These are phyloP conservation scores for Gasteruption jaculator DNA, from an alignment of 2,888 invertebrate species.

Conservation along the genomic window DNA sequence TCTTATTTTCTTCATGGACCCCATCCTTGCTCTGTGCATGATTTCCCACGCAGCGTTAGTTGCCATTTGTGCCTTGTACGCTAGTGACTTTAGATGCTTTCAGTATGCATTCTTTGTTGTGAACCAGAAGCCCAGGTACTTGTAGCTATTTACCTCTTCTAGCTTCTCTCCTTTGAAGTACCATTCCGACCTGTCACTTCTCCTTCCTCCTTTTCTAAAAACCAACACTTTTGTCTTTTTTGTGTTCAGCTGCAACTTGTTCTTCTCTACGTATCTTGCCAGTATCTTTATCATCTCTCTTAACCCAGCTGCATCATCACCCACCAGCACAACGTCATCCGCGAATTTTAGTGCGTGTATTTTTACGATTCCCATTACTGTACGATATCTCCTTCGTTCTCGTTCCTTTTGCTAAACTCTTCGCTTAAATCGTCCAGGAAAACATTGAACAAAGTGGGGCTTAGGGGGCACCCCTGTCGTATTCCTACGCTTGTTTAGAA, in stretches of 20 bases:
- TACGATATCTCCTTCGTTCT: too few relatives aligned
- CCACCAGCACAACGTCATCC: neutral
- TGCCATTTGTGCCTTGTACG: slow-evolving; percentile 13
- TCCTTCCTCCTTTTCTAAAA: slow-evolving; percentile 17
- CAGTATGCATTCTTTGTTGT: slow-evolving; percentile 5
- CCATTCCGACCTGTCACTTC: slow-evolving; percentile 8
- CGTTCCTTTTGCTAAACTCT: too few relatives aligned
- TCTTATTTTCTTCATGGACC: slow-evolving; percentile 4
- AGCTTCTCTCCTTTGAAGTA: slow-evolving; percentile 8
- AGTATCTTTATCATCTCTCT: slow-evolving; percentile 10
- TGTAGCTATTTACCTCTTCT: slow-evolving; percentile 13
- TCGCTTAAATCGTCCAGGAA: too few relatives aligned
- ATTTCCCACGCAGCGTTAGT: slow-evolving; percentile 18
- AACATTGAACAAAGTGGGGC: slow-evolving; percentile 16
- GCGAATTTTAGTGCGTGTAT: too few relatives aligned
- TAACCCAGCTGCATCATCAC: slow-evolving; percentile 5
- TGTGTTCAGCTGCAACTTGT: slow-evolving; percentile 12
- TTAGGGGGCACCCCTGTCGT: slow-evolving; percentile 20
- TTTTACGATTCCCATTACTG: too few relatives aligned
- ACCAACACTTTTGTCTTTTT: slow-evolving; percentile 15
- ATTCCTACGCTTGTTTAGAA: too few relatives aligned
- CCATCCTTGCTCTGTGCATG: slow-evolving; percentile 14
- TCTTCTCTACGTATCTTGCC: slow-evolving; percentile 7
- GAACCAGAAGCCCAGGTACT: slow-evolving; percentile 18
- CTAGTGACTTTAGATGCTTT: slow-evolving; percentile 7